These are phyloP conservation scores for Erebia aethiops DNA, from an alignment of 2,888 invertebrate species.

Conservation along the genomic window DNA sequence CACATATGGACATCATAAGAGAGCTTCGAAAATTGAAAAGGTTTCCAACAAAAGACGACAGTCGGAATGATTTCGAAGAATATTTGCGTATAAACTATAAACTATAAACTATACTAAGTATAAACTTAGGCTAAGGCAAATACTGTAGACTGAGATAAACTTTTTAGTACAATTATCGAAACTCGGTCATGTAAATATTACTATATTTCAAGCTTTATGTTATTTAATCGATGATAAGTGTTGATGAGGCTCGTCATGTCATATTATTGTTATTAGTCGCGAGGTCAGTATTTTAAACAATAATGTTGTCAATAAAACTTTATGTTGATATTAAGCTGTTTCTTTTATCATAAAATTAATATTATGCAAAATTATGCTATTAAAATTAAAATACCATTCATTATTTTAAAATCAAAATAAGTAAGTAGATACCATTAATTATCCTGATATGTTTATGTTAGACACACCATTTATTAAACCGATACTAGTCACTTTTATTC, in stretches of 20 bases:
- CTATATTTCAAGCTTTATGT: constrained; percentile 26
- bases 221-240: constrained; percentile 26
- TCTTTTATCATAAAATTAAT: constrained; percentile 2
- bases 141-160: constrained; percentile 16
- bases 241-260: constrained; percentile 23
- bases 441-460: background rate
- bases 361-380: background rate
- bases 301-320: constrained; percentile 21
- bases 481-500: background rate
- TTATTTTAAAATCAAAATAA: too few relatives aligned
- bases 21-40: constrained; percentile 60
- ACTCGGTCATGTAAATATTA: constrained; percentile 28
- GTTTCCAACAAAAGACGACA: constrained; percentile 46
- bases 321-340: constrained; percentile 10
- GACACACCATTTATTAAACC: background rate
- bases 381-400: background rate
- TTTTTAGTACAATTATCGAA: constrained; percentile 17
- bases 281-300: constrained; percentile 57
- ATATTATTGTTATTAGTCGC: constrained; percentile 36
- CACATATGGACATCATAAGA: constrained; percentile 73
- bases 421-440: background rate
- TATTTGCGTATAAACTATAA: background rate
- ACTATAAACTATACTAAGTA: too few relatives aligned
- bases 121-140: background rate
- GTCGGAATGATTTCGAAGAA: background rate